Evolutionary conservation across 2,888 invertebrate genomes (phyloP), one percentile per base, ranked within the genome.

Genomic region (Caenorhabditis sulstoni): DNA sequence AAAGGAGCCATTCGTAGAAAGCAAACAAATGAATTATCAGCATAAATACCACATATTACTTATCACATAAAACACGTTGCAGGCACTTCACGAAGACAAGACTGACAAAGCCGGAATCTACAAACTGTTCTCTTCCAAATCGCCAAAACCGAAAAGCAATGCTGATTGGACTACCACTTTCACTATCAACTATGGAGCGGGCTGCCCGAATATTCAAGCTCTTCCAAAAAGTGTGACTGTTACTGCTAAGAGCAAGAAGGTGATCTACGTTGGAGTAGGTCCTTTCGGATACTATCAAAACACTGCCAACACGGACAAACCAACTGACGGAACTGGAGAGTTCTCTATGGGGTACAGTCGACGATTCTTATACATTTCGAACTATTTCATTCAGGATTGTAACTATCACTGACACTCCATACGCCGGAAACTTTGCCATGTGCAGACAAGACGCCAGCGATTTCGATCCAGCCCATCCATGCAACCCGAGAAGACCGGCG

Each of bases 261-360:
- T 84, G 9, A 55, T 77, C 14, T 81, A 75, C 29, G 75, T 84
- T 11, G 80, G 59, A 23, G 77, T 84, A 9, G 81, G 70, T 41
- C 16, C 44, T 3, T 70, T 79, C 37, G 82, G 84, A 65, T 62
- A 79, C 12, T 82, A 78, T 35, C 57, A 73, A 45, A 61, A 74
- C 16, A 23, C 47, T 2, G 82, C 80, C 4, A 53, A 80, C 16
- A 81, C 81, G 22, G 71, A 78, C 20, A 87, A 87, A 50, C 87
- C 87, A 47, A 84, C 83, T 8, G 83, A 86, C 22, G 87, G 87
- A 75, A 87, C 85, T 20, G 87, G 87, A 83, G 87, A 87, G 58
- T 86, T 85, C 67, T 83, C 83, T 1, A 66, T 84, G 79, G 81
- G 84, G 85, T 87, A 62, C 9, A 39, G n/a, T 29, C 29, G 7